Conservation (phyloP, 2,888 invertebrate genomes). For the Rhogogaster chlorosoma region DNA sequence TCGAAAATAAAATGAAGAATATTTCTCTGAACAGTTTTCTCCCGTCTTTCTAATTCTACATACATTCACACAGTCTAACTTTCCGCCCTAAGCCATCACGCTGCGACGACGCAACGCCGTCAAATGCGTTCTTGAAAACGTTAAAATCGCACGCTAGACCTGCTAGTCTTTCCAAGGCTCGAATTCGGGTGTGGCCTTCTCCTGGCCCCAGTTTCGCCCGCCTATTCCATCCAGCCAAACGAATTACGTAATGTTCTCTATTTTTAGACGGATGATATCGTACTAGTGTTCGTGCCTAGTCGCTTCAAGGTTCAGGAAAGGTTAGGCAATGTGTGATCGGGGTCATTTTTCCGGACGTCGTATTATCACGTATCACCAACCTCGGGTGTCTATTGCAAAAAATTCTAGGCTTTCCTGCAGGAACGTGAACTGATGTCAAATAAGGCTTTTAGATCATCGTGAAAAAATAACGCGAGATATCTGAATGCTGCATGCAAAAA, state of each 20-base stretch:
- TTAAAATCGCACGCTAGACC: background rate
- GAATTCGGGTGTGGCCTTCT: background rate
- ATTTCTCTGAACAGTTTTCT: no score
- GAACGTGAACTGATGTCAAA: no score
- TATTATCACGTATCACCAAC: background rate
- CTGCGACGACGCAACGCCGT: background rate
- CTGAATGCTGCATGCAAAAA: no score
- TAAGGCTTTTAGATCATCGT: no score
- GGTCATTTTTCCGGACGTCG: background rate
- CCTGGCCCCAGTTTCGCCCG: background rate
- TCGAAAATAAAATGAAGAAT: no score
- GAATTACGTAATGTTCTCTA: background rate
- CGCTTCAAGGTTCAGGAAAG: background rate
- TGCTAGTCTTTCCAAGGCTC: background rate
- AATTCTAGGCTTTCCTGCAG: no score
- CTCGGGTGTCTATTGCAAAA: no score
- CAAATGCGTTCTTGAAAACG: background rate
- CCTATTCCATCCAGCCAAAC: background rate
- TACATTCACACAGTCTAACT: background rate
- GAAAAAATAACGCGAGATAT: no score
- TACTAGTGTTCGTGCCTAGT: background rate
- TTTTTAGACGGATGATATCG: background rate
- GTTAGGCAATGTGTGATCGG: background rate
- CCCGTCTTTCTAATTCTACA: no score
- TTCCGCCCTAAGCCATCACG: background rate